phyloP scores from a whole-genome alignment of 2,797 vertebrate species.

The Nannoperca australis region DNA sequence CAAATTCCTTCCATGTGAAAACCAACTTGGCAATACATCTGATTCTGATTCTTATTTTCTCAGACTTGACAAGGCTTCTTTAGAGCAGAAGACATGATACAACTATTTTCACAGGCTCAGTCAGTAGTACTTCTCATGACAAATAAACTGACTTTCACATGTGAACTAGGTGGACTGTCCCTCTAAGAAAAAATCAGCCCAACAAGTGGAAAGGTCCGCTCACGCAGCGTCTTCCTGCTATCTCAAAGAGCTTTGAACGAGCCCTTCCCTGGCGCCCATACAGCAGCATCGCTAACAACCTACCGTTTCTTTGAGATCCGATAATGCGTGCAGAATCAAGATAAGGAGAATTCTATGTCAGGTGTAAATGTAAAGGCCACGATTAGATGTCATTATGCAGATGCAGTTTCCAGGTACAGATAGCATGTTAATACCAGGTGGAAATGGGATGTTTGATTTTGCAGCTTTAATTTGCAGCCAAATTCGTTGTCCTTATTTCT shows the following conservation, averaged over 20 bases:
- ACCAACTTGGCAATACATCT: too few species aligned
- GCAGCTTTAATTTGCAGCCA: neutral
- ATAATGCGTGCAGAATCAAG: neutral
- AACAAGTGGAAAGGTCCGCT: neutral
- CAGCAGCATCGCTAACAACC: too few species aligned
- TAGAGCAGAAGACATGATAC: neutral
- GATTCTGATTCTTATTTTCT: too few species aligned
- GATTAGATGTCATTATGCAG: constrained; percentile 1
- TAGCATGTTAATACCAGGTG: neutral
- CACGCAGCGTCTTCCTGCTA: neutral
- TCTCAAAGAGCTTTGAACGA: neutral
- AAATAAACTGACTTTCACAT: neutral
- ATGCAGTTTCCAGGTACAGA: neutral
- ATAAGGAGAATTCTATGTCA: neutral
- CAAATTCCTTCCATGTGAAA: too few species aligned
- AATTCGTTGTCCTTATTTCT: constrained; percentile 2
- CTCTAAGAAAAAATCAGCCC: too few species aligned
- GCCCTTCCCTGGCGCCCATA: too few species aligned
- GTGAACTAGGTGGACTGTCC: neutral
- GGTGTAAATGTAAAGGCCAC: neutral
- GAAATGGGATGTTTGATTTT: neutral
- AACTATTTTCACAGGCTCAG: neutral
- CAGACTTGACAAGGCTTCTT: neutral
- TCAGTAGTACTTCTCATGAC: neutral
- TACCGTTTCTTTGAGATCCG: neutral